phyloP scores from a whole-genome alignment of 2,888 invertebrate genomes.

The Heliconius ismenius region DNA sequence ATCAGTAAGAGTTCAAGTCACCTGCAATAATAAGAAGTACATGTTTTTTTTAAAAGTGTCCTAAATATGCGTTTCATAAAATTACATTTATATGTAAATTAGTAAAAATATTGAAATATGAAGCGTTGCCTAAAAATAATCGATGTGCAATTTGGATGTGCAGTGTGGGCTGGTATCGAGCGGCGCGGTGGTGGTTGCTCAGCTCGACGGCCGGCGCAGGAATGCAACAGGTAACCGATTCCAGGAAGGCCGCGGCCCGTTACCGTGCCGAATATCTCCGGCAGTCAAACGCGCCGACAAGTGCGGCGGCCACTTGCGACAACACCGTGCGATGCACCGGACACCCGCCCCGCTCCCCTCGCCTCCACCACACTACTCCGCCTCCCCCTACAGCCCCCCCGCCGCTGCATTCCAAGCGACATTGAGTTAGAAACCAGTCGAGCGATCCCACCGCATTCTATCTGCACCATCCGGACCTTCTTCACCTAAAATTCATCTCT shows the following conservation, averaged over 20 bases:
- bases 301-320: slow-evolving; percentile 80
- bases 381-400: slow-evolving; percentile 11
- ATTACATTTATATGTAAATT: not conserved
- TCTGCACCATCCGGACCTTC: slow-evolving; percentile 57
- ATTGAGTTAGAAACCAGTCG: slow-evolving; percentile 80
- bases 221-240: slow-evolving; percentile 82
- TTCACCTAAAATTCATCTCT: slow-evolving; percentile 51
- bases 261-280: slow-evolving; percentile 81
- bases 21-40: not conserved
- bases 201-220: slow-evolving; percentile 68
- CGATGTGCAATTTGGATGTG: slow-evolving; percentile 2
- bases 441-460: slow-evolving; percentile 67
- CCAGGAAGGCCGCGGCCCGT: slow-evolving; percentile 81
- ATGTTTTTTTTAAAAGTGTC: too few species aligned
- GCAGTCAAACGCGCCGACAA: slow-evolving; percentile 81
- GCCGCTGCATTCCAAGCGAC: slow-evolving; percentile 76
- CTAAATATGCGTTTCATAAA: not conserved
- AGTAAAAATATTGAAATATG: not conserved
- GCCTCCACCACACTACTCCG: slow-evolving; percentile 47
- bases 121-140: slow-evolving; percentile 9
- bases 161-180: slow-evolving; percentile 6
- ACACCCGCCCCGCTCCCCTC: slow-evolving; percentile 53
- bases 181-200: slow-evolving; percentile 49
- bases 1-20: not conserved
- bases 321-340: slow-evolving; percentile 70